Percentiles rank a stretch among this genome's conserved stretches.
These are phyloP conservation scores for Danionella dracula DNA, from an alignment of 2,797 vertebrate genomes.

Conservation along the genomic window DNA sequence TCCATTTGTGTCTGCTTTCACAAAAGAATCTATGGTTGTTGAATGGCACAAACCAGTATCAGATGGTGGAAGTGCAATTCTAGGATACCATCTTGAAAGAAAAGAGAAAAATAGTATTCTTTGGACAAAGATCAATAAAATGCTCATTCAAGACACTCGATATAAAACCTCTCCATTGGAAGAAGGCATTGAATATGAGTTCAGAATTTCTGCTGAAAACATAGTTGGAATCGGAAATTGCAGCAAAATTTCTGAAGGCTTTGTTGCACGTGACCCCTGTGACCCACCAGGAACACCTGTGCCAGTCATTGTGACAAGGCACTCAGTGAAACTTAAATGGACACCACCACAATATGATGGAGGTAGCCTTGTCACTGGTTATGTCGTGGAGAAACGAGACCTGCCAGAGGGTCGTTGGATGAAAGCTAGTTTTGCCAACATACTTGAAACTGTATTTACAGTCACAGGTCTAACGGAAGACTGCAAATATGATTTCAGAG, in stretches of 20 bases:
- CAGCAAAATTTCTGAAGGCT: conserved; percentile 95
- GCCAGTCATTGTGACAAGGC: conserved; percentile 89
- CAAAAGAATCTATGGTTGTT: conserved; percentile 91
- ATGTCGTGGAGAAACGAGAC: conserved; percentile 92
- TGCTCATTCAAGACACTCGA: conserved; percentile 87
- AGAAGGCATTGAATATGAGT: conserved; percentile 98
- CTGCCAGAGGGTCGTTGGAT: conserved; percentile 98
- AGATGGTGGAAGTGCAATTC: conserved; percentile 88
- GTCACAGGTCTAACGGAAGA: conserved; percentile 91
- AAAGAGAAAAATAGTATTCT: conserved; percentile 99
- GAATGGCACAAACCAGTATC: conserved; percentile 96
- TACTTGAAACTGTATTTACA: conserved; percentile 88
- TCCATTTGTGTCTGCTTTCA: conserved; percentile 76
- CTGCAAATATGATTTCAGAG: conserved; percentile 92
- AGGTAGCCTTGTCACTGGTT: conserved; percentile 91
- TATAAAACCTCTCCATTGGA: conserved; percentile 91
- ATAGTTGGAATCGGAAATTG: conserved; percentile 92
- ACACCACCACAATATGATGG: conserved; percentile 89
- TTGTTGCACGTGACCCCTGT: conserved; percentile 90
- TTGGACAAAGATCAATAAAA: conserved; percentile 97
- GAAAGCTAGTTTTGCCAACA: conserved; percentile 95
- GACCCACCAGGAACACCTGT: conserved; percentile 90
- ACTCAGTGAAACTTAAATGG: conserved; percentile 88
- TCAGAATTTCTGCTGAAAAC: conserved; percentile 93
- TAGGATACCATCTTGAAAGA: conserved; percentile 94